Evolutionary conservation across 2,113 vertebrate genomes (phyloP).

Genomic region (Nannospalax galili): DNA sequence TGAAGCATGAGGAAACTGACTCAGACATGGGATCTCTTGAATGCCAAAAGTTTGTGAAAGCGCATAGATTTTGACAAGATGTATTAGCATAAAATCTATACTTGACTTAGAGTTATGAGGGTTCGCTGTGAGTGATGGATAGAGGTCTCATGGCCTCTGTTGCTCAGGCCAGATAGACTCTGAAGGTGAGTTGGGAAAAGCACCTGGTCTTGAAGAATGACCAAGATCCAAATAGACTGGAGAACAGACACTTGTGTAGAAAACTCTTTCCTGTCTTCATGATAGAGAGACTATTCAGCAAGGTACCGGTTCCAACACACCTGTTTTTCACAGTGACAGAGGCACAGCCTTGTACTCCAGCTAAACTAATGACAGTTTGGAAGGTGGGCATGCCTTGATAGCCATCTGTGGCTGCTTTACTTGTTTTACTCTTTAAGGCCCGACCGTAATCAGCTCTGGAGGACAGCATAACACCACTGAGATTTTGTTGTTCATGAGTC

Average conservation of each 20-base stretch:
- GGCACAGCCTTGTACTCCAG: background rate
- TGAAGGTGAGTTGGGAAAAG: background rate
- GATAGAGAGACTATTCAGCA: background rate
- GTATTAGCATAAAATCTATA: background rate
- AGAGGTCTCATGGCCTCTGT: background rate
- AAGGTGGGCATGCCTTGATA: constrained; percentile 38
- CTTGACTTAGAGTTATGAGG: background rate
- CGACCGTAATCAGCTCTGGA: constrained; percentile 47
- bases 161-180: background rate
- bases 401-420: constrained; percentile 12
- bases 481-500: background rate
- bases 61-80: background rate
- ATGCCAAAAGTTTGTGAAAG: background rate
- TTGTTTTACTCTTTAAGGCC: constrained; percentile 42
- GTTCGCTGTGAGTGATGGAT: background rate
- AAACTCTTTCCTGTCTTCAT: background rate
- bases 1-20: background rate
- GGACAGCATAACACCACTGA: constrained; percentile 23
- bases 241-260: background rate
- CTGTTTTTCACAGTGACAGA: background rate
- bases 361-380: background rate
- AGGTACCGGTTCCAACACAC: background rate
- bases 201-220: background rate
- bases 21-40: background rate
- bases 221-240: background rate